Base-by-base conservation (phyloP, 2,888 invertebrate species). In the Acrobasis consociella region DNA sequence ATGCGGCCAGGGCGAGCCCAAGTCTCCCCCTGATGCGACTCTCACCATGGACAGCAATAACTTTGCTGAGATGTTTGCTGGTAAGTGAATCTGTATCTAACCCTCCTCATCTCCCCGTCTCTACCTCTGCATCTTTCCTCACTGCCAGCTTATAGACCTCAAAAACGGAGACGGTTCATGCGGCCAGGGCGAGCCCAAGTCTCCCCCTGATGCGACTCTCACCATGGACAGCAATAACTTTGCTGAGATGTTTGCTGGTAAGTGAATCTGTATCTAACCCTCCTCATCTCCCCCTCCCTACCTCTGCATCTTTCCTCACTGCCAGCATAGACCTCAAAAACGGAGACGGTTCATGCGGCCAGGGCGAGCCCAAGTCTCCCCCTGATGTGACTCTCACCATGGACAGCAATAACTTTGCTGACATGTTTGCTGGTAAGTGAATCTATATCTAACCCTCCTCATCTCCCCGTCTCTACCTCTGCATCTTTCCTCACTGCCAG, bases 101-200 rank as follows among this genome's bases (percentile, higher is more conserved):
- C 31, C n/a, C n/a, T n/a, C n/a, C n/a, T n/a, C n/a, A n/a, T n/a
- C n/a, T n/a, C n/a, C n/a, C n/a, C n/a, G n/a, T n/a, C n/a, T n/a
- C n/a, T n/a, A n/a, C n/a, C n/a, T n/a, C n/a, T n/a, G n/a, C n/a
- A n/a, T n/a, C n/a, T n/a, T n/a, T n/a, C n/a, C n/a, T n/a, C n/a
- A n/a, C n/a, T n/a, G n/a, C n/a, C 97, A 97, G 96, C 97, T 94
- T 81, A 85, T 99, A 61, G 98, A 99, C 90, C 92, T 99, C 75
- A 99, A 98, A 90, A 96, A 95, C 77, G 98, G 97, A 0, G 88
- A 91, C 0, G 99, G 99, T 0, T 76, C 94, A 2, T 95, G 96
- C 74, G 98, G 98, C 0, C 93, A 94, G 76, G 98, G 98, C 0
- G 94, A 95, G 68, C 94, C 97, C 5, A 91, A 95, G 39, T 80